Evolutionary conservation across 2,797 vertebrate species (phyloP), one percentile per base, ranked within the genome.

Genomic region (Scyliorhinus canicula): DNA sequence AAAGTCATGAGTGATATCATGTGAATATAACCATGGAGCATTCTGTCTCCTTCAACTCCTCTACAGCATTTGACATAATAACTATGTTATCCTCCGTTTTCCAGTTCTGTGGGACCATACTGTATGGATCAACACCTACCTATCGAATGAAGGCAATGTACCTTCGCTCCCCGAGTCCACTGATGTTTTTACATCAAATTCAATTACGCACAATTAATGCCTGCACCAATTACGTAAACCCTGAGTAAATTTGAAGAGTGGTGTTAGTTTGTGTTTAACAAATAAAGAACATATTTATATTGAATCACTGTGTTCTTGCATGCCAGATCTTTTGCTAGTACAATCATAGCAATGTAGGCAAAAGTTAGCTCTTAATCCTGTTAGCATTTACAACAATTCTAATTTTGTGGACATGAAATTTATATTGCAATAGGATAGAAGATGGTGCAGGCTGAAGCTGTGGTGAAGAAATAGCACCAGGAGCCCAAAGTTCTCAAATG

Each of bases 211-310:
- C 52, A 88, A 57, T 86, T 86, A 85, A 86, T 55, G 52, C 85
- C 14, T 57, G 52, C 35, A n/a, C 14, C 57, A 91, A 60, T 91
- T 91, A 26, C 63, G 21, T 44, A 91, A 44, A 65, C 31, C 52
- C 85, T 35, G 16, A 57, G 52, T 57, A 88, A 88, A 57, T 57
- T 88, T 88, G 31, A 52, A 57, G 35, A n/a, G 57, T 57, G 2
- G 31, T 86, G 85, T 88, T 88, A 88, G 55, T 88, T 88, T 88
- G 52, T 88, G 19, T 57, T 88, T 57, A n/a, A 57, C 52, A 88
- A 57, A 14, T 88, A 88, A 88, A 88, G 31, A 57, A 88, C 31
- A 55, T 4, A 57, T 88, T 88, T 31, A n/a, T 57, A 31, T 28
- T 88, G 85, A 6, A n/a, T 88, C 85, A 57, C 1, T 57, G 52